A percentile compares a stretch with the other conserved stretches of the same genome.
These are phyloP conservation scores for Sarcophilus harrisii DNA, from an alignment of 2,797 vertebrate species.

Conservation along the genomic window DNA sequence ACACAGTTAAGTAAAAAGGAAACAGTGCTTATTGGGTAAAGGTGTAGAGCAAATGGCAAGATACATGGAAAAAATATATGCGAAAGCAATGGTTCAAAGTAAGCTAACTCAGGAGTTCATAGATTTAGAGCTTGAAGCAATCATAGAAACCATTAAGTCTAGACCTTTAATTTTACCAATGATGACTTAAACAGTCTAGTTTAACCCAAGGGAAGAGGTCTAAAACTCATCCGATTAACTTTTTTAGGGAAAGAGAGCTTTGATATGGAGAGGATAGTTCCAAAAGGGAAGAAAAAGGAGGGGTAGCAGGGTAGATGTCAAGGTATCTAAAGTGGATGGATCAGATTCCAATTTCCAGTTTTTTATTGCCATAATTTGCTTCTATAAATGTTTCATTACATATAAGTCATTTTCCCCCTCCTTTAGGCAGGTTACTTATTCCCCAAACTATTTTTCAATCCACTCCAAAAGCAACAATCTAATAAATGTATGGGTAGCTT, in stretches of 20 bases:
- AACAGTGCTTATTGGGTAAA: not conserved
- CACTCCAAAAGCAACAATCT: too few species aligned
- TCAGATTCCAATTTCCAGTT: not conserved
- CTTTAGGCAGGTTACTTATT: too few species aligned
- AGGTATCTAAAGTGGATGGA: not conserved
- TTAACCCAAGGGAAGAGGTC: too few species aligned
- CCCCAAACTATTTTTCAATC: too few species aligned
- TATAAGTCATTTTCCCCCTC: not conserved
- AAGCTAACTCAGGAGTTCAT: too few species aligned
- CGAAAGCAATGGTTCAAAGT: too few species aligned
- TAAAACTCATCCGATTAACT: not conserved
- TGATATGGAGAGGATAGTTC: not conserved
- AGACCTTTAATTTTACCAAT: too few species aligned
- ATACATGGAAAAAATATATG: not conserved
- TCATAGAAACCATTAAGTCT: too few species aligned
- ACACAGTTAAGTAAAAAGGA: not conserved
- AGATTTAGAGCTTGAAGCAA: too few species aligned
- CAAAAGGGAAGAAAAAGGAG: not conserved
- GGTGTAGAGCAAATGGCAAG: not conserved
- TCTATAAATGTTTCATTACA: not conserved
- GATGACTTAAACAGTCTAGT: too few species aligned
- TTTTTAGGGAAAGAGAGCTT: not conserved
- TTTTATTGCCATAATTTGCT: not conserved
- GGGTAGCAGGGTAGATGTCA: too few species aligned
- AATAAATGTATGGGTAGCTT: too few species aligned